Base-by-base conservation (phyloP, 2,797 vertebrate species). In the Benthosema pterotum region DNA sequence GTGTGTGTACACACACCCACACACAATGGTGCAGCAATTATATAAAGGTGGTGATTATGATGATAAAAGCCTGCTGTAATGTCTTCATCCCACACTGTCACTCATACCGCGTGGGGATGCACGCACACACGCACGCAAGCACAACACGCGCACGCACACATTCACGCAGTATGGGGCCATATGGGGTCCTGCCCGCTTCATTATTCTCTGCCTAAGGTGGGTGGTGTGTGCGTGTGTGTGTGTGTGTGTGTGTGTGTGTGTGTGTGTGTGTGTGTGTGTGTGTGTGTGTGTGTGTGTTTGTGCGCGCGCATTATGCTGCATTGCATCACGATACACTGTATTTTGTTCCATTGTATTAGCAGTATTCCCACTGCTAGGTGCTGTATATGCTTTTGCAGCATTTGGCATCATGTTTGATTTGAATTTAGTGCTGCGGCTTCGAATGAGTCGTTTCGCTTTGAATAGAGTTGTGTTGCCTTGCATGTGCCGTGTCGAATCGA, bases 181-280 rank as follows among this genome's bases (percentile, higher is more conserved):
- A 95, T 94, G 93, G 92, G 92, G 91, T 87, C 71, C 64, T 92
- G 83, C 92, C 88, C 89, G 91, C 88, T 91, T 92, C 90, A 91
- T 93, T 92, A 92, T 92, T 88, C 88, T 85, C 88, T 52, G 75
- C 65, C 86, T 85, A 76, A 19, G 25, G 46, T 52, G 42, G 64
- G 11, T 12, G 22, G 22, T 1, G 22, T 1, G 22, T 25, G 22
- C 42, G 22, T 57, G 32, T 57, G 32, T 61, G 28, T 43, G 17
- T 16, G 51, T 49, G 43, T 18, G 14, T 19, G 50, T 49, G 46
- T 60, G 51, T 67, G 17, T 14, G 25, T 51, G 28, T 46, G 16
- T 3, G 6, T 18, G 25, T 11, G 6, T 43, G 8, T 19, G 14
- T 58, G 12, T 11, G 16, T 4, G 14, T 19, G 9, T 58, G 56